Evolutionary conservation across 37 sponge, comb jelly and placozoan species (phyloP).

Genomic region (Beroe ovata): DNA sequence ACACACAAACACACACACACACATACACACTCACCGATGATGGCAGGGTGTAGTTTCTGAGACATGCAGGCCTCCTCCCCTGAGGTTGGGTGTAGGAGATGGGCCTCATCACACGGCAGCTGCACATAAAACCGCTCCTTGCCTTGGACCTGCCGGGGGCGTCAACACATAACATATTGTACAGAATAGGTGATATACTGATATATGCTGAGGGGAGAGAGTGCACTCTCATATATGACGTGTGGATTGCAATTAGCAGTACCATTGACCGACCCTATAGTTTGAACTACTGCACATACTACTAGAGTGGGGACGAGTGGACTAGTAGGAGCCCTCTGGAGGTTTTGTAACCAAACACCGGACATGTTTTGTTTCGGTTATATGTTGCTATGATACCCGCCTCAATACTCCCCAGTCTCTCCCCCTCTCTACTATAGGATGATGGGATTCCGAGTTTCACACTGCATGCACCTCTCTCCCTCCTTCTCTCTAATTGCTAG

Average conservation of each 20-base stretch:
- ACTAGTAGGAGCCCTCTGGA: not conserved
- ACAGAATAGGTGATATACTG: too few relatives aligned
- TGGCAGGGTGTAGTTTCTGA: slow-evolving; percentile 66
- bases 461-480: slow-evolving; percentile 38
- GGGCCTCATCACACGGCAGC: slow-evolving; percentile 67
- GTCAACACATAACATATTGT: too few relatives aligned
- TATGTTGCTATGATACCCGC: not conserved
- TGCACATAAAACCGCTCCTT: slow-evolving; percentile 64
- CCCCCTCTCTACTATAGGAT: too few relatives aligned
- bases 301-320: too few relatives aligned
- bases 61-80: slow-evolving; percentile 66
- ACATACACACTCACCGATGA: slow-evolving; percentile 23
- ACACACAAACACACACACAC: slow-evolving; percentile 2
- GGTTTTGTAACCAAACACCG: not conserved
- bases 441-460: too few relatives aligned
- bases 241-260: too few relatives aligned
- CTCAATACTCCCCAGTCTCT: not conserved
- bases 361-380: not conserved
- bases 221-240: too few relatives aligned
- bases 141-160: slow-evolving; percentile 26
- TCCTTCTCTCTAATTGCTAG: not conserved
- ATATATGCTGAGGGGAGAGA: too few relatives aligned
- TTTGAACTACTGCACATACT: too few relatives aligned
- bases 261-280: too few relatives aligned
- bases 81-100: slow-evolving; percentile 61